phyloP scores from a whole-genome alignment of 2,113 vertebrate species.

The Halcyon senegalensis region DNA sequence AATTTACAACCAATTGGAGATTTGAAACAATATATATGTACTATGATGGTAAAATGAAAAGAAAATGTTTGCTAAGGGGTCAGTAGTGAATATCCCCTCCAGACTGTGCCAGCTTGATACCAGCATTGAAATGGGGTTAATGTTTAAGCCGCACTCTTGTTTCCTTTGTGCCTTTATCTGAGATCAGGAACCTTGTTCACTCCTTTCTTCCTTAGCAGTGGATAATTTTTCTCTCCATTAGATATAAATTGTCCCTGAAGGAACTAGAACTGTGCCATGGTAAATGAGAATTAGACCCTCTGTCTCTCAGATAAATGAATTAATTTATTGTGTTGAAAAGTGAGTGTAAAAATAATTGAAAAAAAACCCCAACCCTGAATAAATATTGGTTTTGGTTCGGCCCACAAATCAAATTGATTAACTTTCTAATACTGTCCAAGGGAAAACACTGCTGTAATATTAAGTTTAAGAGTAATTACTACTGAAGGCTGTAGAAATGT shows the following conservation, averaged over 20 bases:
- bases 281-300: not conserved
- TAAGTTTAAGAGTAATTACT: not conserved
- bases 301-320: not conserved
- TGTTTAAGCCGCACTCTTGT: not conserved
- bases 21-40: not conserved
- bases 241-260: not conserved
- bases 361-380: not conserved
- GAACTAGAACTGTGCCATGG: not conserved
- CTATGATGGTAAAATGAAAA: not conserved
- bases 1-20: not conserved
- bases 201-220: not conserved
- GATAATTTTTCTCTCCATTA: not conserved
- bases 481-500: not conserved
- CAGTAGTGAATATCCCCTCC: not conserved
- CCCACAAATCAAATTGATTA: not conserved
- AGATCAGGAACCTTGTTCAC: not conserved
- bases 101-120: not conserved
- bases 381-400: conserved; percentile 16
- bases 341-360: not conserved
- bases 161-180: not conserved
- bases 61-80: not conserved
- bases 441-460: not conserved
- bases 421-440: not conserved
- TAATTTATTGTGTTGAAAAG: not conserved
- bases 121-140: not conserved